These are phyloP conservation scores for Chiroxiphia lanceolata DNA, from an alignment of 2,797 vertebrate species.

Conservation along the genomic window DNA sequence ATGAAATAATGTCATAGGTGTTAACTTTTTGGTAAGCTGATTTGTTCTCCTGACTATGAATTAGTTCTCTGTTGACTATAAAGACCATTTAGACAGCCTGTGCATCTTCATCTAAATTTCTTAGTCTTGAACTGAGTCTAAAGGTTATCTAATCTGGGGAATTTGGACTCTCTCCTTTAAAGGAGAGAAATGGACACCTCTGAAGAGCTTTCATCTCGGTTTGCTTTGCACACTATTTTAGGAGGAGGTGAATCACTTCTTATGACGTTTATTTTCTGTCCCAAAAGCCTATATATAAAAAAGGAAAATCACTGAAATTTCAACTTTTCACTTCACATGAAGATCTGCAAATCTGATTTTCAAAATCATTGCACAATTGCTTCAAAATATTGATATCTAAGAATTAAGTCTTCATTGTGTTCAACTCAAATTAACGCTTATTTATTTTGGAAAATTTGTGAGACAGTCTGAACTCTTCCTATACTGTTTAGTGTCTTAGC, in stretches of 20 bases:
- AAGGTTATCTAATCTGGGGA: not conserved
- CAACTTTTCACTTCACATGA: not conserved
- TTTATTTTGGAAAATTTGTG: not conserved
- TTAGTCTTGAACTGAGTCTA: not conserved
- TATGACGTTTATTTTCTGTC: not conserved
- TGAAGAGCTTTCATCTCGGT: not conserved
- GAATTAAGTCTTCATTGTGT: not conserved
- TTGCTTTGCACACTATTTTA: not conserved
- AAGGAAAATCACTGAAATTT: not conserved
- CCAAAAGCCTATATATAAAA: not conserved
- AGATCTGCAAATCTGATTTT: not conserved
- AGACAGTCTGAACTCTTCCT: not conserved
- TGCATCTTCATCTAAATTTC: not conserved
- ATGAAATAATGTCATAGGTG: not conserved
- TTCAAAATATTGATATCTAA: not conserved
- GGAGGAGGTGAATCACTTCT: not conserved
- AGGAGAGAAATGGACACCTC: not conserved
- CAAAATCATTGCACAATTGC: not conserved
- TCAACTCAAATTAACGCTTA: not conserved
- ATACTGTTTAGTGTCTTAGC: not conserved
- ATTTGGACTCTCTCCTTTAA: not conserved
- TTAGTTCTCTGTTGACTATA: not conserved
- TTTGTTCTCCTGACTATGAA: not conserved
- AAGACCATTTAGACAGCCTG: not conserved
- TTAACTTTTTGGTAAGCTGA: not conserved